Evolutionary conservation across 2,797 vertebrate genomes (phyloP).

Genomic region (Kryptolebias ocellatus): DNA sequence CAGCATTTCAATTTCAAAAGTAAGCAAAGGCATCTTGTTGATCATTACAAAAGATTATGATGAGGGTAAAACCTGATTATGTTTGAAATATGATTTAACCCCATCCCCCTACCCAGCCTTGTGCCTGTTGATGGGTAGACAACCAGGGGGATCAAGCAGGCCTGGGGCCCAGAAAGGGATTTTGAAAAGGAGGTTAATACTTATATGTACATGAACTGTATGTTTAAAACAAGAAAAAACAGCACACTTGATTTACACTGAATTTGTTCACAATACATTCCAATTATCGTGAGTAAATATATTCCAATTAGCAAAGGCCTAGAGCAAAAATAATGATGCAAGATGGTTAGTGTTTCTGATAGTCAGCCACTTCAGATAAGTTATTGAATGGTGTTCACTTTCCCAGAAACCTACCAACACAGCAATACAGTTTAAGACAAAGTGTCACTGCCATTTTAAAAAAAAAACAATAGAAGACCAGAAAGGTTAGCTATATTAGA

Average conservation of each 20-base stretch:
- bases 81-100: slow-evolving; percentile 76
- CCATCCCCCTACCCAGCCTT: slow-evolving; percentile 47
- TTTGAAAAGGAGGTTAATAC: slow-evolving; percentile 46
- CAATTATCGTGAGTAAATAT: slow-evolving; percentile 3
- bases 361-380: slow-evolving; percentile 55
- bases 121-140: slow-evolving; percentile 48
- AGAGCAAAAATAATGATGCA: slow-evolving; percentile 31
- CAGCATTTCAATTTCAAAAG: slow-evolving; percentile 30
- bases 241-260: slow-evolving; percentile 4
- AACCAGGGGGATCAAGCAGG: slow-evolving; percentile 66
- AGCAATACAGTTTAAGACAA: slow-evolving; percentile 66
- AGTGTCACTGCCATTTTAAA: slow-evolving; percentile 44
- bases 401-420: slow-evolving; percentile 67
- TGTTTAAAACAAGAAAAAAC: slow-evolving; percentile 7
- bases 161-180: slow-evolving; percentile 61
- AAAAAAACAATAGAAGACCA: slow-evolving; percentile 49
- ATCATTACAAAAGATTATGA: slow-evolving; percentile 64
- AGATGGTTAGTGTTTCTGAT: slow-evolving; percentile 61
- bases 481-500: slow-evolving; percentile 52
- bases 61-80: slow-evolving; percentile 69
- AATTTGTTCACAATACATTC: background rate
- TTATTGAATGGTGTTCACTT: slow-evolving; percentile 61
- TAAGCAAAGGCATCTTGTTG: slow-evolving; percentile 42
- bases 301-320: slow-evolving; percentile 8
- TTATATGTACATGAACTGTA: slow-evolving; percentile 22